Base-by-base conservation (phyloP, 2,888 invertebrate genomes). In the Chalcosyrphus nemorum region DNA sequence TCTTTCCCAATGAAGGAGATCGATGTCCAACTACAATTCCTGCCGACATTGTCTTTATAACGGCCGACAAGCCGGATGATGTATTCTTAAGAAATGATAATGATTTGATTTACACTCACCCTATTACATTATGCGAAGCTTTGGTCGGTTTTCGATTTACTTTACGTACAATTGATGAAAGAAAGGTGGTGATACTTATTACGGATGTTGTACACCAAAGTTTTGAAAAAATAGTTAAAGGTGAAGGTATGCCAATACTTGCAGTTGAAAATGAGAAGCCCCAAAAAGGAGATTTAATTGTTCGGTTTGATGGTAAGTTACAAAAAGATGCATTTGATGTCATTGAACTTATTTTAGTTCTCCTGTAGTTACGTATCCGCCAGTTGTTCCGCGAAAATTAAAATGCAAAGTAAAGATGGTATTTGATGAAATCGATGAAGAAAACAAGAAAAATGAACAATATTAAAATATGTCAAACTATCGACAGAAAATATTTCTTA, bases 1-100 rank as follows among this genome's bases (percentile, higher is more conserved):
- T 93, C 81, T 97, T 96, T 89, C 94, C 94, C 38, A 95, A 95
- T 88, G 96, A 96, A 90, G 97, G 97, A 0, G 96, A 97, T 90
- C 95, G 96, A 87, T 94, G 94, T 24, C 95, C 95, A 0, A 94
- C 94, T 2, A 94, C 94, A 72, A 89, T 92, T 88, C 88, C 91
- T 90, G 96, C 95, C 24, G 96, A 96, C 89, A 94, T 96, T 0
- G 92, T 96, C 80, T 96, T 96, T 88, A 92, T 95, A 68, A 94
- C 94, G 0, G 94, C 95, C 89, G 96, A 96, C 86, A 93, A 94
- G 75, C 94, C 94, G 0, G 95, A 96, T 88, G 93, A 94, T 0
- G 90, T 91, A 0, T 97, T 94, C 89, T 90, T 92, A 32, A 87
- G 90, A 0, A 94, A 95, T 38, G 94, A 94, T 1, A 93, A 95